A percentile compares a stretch with the other conserved stretches of the same genome.
These are phyloP conservation scores for Melinaea menophilus DNA, from an alignment of 2,888 invertebrate species.

Conservation along the genomic window DNA sequence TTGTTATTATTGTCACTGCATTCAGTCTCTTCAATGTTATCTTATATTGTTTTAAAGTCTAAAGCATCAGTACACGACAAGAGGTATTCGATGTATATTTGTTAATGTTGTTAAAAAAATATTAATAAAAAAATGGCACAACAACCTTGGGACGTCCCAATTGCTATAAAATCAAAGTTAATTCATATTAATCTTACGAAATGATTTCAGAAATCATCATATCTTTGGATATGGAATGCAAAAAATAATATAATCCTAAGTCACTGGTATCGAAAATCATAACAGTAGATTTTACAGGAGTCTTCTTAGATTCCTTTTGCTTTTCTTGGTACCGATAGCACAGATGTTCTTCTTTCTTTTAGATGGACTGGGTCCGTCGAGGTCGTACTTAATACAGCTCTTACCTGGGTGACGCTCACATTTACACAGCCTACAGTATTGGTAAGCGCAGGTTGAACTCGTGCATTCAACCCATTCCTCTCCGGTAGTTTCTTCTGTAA, in stretches of 20 bases:
- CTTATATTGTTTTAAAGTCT: constrained; percentile 1
- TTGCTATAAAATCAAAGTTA: constrained; percentile 34
- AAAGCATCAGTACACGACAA: constrained; percentile 10
- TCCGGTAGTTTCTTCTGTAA: constrained; percentile 58
- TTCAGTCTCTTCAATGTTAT: no score
- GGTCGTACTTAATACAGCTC: constrained; percentile 61
- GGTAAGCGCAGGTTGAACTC: constrained; percentile 65
- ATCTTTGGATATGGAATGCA: constrained; percentile 59
- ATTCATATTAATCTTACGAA: constrained; percentile 31
- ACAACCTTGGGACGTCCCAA: constrained; percentile 38
- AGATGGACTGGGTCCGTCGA: constrained; percentile 71
- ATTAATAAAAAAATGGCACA: constrained; percentile 42
- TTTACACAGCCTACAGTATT: constrained; percentile 73
- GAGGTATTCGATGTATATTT: constrained; percentile 17
- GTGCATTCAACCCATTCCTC: constrained; percentile 78
- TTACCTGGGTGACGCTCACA: constrained; percentile 63
- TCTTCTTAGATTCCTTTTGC: constrained; percentile 65
- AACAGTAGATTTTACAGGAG: constrained; percentile 47
- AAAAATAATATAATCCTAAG: constrained; percentile 36
- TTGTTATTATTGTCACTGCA: no score
- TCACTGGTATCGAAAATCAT: constrained; percentile 45
- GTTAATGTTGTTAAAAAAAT: constrained; percentile 24
- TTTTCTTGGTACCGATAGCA: constrained; percentile 63
- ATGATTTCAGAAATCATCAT: constrained; percentile 37
- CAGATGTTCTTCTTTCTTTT: constrained; percentile 63